These are phyloP conservation scores for Entomobrya multifasciata DNA, from an alignment of 2,888 invertebrate genomes.

Conservation along the genomic window DNA sequence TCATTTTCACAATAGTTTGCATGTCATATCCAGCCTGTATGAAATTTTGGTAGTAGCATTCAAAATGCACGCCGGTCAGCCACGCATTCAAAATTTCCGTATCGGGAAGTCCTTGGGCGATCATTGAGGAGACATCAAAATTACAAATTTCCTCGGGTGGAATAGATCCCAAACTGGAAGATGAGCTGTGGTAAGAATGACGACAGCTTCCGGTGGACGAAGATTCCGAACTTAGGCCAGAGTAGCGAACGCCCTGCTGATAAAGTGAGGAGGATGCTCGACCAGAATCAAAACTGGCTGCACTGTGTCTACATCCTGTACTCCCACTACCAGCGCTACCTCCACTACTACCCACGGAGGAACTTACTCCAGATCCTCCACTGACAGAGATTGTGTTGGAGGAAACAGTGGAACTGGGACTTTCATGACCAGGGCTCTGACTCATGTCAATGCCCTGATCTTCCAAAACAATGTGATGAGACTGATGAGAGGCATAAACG, in stretches of 20 bases:
- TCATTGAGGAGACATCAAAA: constrained; percentile 82
- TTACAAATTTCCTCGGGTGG: constrained; percentile 85
- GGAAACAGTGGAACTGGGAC: constrained; percentile 87
- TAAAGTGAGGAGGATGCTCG: constrained; percentile 88
- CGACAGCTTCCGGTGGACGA: constrained; percentile 84
- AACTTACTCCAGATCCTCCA: constrained; percentile 81
- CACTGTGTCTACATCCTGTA: constrained; percentile 90
- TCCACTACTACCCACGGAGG: constrained; percentile 78
- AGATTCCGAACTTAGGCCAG: constrained; percentile 80
- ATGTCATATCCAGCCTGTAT: constrained; percentile 98
- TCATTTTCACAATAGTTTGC: constrained; percentile 99
- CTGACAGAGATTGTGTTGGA: constrained; percentile 92
- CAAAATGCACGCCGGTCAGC: constrained; percentile 94
- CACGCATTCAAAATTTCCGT: constrained; percentile 93
- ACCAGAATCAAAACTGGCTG: constrained; percentile 94
- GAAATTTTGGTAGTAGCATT: constrained; percentile 96
- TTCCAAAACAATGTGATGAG: constrained; percentile 88
- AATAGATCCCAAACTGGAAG: constrained; percentile 82
- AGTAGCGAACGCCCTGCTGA: constrained; percentile 78
- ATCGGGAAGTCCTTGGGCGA: constrained; percentile 88
- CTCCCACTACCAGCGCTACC: constrained; percentile 75
- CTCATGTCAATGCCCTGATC: constrained; percentile 95
- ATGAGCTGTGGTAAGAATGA: constrained; percentile 82
- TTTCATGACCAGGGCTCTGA: constrained; percentile 96
- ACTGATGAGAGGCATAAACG: constrained; percentile 49